Percentiles rank a stretch among this genome's conserved stretches.
These are phyloP conservation scores for Mohoua ochrocephala DNA, from an alignment of 2,113 vertebrate genomes.

Conservation along the genomic window DNA sequence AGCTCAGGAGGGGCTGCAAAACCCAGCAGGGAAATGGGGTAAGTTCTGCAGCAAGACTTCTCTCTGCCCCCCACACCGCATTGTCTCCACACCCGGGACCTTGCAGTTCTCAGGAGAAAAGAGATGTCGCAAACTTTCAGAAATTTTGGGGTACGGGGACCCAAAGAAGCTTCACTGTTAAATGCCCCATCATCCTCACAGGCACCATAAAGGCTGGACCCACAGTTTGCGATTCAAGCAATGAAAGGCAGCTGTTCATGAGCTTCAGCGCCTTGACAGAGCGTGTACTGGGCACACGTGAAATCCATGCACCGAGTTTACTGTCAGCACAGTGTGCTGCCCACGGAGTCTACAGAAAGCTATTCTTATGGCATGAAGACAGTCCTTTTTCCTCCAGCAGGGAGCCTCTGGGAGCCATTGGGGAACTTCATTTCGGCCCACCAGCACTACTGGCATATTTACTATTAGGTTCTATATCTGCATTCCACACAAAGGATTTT, in stretches of 20 bases:
- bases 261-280: not conserved
- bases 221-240: not conserved
- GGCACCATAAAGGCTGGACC: not conserved
- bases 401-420: not conserved
- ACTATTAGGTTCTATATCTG: not conserved
- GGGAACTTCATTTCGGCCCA: not conserved
- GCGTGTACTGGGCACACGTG: accelerated
- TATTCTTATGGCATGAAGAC: not conserved
- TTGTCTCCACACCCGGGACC: not conserved
- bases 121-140: not conserved
- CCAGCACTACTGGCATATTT: not conserved
- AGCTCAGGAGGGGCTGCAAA: not conserved
- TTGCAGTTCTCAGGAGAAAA: not conserved
- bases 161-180: not conserved
- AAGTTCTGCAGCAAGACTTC: not conserved
- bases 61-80: not conserved
- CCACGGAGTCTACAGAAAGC: not conserved
- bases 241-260: not conserved
- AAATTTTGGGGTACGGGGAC: not conserved
- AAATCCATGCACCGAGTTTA: not conserved
- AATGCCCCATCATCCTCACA: not conserved
- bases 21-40: not conserved
- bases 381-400: not conserved
- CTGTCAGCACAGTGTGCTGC: not conserved
- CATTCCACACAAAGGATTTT: not conserved